phyloP scores from a whole-genome alignment of 2,797 vertebrate species.

The Dromococcyx pavoninus region DNA sequence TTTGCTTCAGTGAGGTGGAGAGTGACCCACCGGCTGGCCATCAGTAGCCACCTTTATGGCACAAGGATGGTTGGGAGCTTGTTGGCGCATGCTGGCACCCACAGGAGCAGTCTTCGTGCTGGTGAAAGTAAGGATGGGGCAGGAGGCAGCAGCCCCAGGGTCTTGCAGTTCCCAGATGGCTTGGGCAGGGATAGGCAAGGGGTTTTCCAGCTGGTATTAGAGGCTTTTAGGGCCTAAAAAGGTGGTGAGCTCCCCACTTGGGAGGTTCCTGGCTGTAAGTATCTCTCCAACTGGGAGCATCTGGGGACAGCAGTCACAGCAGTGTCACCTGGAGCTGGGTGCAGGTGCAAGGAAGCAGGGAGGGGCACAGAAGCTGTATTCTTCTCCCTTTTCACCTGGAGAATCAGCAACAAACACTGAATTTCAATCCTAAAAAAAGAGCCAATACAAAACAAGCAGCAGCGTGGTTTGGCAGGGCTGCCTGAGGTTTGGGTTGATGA shows the following conservation, averaged over 20 bases:
- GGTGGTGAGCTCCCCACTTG: rapidly evolving
- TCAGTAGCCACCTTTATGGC: neutral
- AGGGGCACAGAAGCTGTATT: neutral
- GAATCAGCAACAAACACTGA: neutral
- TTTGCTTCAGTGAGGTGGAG: neutral
- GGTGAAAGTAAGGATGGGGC: neutral
- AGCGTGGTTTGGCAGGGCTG: neutral
- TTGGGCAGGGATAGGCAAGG: neutral
- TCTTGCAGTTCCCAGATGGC: rapidly evolving
- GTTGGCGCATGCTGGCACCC: rapidly evolving
- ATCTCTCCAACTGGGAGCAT: neutral
- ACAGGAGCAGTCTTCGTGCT: neutral
- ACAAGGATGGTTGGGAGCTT: rapidly evolving
- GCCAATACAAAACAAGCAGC: neutral
- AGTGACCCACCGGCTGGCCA: neutral
- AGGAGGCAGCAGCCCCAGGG: neutral
- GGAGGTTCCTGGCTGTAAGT: rapidly evolving
- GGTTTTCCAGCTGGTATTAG: neutral
- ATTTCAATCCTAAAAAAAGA: neutral
- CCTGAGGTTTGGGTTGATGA: neutral
- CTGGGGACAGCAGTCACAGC: neutral
- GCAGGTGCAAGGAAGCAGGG: neutral
- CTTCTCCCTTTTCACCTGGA: neutral
- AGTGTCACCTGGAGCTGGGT: neutral
- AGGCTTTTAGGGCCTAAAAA: neutral